phyloP scores from a whole-genome alignment of 2,113 vertebrate species.

The Cebidichthys violaceus region DNA sequence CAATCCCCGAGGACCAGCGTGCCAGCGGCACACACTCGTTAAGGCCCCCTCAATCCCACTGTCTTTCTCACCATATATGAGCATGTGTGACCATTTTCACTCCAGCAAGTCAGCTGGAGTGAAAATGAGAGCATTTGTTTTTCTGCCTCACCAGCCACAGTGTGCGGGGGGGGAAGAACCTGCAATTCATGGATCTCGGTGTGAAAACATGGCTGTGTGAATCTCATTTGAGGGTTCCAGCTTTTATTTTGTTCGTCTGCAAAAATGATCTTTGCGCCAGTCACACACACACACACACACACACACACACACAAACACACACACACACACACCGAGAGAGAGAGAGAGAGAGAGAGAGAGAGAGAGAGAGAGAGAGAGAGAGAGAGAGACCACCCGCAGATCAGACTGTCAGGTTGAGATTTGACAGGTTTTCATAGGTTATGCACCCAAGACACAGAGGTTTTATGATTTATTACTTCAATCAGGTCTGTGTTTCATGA shows the following conservation, averaged over 20 bases:
- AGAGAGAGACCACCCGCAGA: no score
- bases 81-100: not conserved
- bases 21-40: slow-evolving; percentile 28
- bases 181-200: not conserved
- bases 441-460: slow-evolving; percentile 2
- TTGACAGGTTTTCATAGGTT: slow-evolving; percentile 8
- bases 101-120: not conserved
- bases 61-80: slow-evolving; percentile 11
- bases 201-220: not conserved
- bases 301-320: no score
- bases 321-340: no score
- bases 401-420: not conserved
- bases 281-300: no score
- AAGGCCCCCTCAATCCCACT: slow-evolving; percentile 22
- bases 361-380: no score
- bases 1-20: slow-evolving; percentile 21
- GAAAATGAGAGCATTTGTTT: slow-evolving; percentile 17
- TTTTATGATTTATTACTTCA: slow-evolving; percentile 70
- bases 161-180: not conserved
- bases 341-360: no score
- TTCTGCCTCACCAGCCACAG: not conserved
- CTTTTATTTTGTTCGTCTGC: not conserved
- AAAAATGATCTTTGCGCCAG: not conserved
- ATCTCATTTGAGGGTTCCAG: not conserved
- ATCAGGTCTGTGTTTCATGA: slow-evolving; percentile 39